Percentiles rank a stretch among this genome's conserved stretches.
Evolutionary conservation across 2,888 invertebrate genomes (phyloP).

Genomic region (Ephialtes manifestator): DNA sequence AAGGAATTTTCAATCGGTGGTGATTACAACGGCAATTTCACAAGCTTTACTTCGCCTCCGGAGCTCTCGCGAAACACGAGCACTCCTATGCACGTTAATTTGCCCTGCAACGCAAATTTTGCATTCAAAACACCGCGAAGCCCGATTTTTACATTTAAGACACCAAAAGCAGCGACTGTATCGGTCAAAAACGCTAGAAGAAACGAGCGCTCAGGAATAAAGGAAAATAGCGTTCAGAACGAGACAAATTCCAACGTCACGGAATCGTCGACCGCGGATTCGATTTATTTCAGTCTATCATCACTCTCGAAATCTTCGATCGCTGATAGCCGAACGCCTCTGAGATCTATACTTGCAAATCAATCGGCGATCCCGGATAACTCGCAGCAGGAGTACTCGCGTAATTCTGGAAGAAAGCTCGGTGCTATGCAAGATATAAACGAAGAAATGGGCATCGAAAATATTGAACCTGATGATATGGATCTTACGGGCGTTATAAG

Average conservation of each 20-base stretch:
- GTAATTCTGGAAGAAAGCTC: slow-evolving; percentile 58
- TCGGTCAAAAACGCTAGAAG: background rate
- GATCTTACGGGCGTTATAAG: slow-evolving; percentile 44
- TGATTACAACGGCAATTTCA: slow-evolving; percentile 69
- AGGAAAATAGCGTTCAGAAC: slow-evolving; percentile 32
- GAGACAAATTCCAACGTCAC: slow-evolving; percentile 14
- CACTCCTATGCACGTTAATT: slow-evolving; percentile 78
- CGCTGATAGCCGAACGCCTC: slow-evolving; percentile 59
- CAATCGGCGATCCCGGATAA: slow-evolving; percentile 33
- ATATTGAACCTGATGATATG: slow-evolving; percentile 7
- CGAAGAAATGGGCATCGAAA: slow-evolving; percentile 60
- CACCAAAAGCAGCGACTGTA: slow-evolving; percentile 68
- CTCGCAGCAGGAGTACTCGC: slow-evolving; percentile 35
- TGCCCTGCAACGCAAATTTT: slow-evolving; percentile 60
- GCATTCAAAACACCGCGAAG: slow-evolving; percentile 72
- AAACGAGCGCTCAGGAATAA: slow-evolving; percentile 41
- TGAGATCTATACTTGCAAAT: slow-evolving; percentile 65
- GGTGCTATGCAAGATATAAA: slow-evolving; percentile 67
- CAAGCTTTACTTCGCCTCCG: slow-evolving; percentile 74
- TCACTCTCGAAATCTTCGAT: slow-evolving; percentile 47
- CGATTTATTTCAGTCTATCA: slow-evolving; percentile 57
- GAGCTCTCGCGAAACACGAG: slow-evolving; percentile 80
- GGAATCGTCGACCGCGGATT: slow-evolving; percentile 28
- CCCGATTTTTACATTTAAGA: slow-evolving; percentile 76
- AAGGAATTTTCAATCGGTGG: slow-evolving; percentile 61